Base-by-base conservation (phyloP, 1,140 invertebrate genomes). In the Procambarus clarkii region DNA sequence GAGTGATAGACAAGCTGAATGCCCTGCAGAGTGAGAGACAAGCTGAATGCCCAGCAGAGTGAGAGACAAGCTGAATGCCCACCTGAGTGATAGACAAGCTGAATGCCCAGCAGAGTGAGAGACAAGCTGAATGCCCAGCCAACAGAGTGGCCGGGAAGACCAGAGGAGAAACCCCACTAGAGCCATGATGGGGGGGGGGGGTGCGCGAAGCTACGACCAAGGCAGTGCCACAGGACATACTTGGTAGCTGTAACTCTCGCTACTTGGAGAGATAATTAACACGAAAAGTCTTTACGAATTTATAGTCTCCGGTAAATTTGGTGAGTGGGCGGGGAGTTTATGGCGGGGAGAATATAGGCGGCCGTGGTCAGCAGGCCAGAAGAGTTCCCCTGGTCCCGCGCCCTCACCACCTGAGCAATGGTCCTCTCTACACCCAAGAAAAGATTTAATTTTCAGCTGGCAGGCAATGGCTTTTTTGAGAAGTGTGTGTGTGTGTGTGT, bases 251-350 rank as follows among this genome's bases (percentile, higher is more conserved):
- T 74, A 74, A 74, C 5, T 34, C 24, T 34, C 69, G 18, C 21
- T 74, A 24, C 24, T 34, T 74, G 24, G 69, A 74, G 69, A 34
- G 21, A 34, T 86, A 86, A 86, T 86, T 76, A 86, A 64, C 83
- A 50, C 50, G 83, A 86, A 82, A 86, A 86, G 83, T 46, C 44
- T 77, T 76, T 86, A 86, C 3, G 71, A 86, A 86, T 86, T 86
- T 86, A 86, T 77, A 74, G 83, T 71, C 45, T 15, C 4, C 24
- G 45, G 69, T 86, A 86, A 86, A 86, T 86, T 86, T 77, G 83
- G 64, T 86, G 83, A 24, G 83, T 34, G 15, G 69, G 13, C 45
- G 21, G 13, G 8, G 48, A 24, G 45, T 86, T 86, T 86, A 86
- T 21, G 83, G 50, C 0, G n/a, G 24, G 11, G 8, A 45, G 69